Conservation (phyloP, 37 sponge, comb jelly and placozoan genomes). For the Bolinopsis microptera region DNA sequence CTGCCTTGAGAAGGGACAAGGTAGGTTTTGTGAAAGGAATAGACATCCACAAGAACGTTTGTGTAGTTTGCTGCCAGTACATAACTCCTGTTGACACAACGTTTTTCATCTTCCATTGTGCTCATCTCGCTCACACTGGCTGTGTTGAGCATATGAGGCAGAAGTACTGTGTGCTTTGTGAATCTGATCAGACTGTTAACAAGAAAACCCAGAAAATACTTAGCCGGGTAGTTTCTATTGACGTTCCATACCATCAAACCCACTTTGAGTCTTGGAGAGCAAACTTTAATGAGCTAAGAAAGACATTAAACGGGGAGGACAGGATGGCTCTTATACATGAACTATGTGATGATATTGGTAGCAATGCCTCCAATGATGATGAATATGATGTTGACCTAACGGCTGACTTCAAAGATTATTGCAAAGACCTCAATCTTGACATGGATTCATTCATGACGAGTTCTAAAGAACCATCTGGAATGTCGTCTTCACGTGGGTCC, state of each 20-base stretch:
- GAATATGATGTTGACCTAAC: constrained; percentile 36
- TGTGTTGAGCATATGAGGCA: constrained; percentile 51
- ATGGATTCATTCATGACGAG: constrained; percentile 21
- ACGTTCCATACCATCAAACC: background rate
- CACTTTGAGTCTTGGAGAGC: constrained; percentile 48
- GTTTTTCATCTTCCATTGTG: constrained; percentile 29
- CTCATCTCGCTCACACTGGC: constrained; percentile 41
- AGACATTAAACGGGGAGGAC: background rate
- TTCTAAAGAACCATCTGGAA: background rate
- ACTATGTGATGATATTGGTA: background rate
- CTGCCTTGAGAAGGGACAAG: constrained; percentile 22
- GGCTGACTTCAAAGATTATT: constrained; percentile 8
- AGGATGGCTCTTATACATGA: constrained; percentile 50
- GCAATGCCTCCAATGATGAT: background rate
- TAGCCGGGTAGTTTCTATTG: background rate
- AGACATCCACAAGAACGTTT: background rate
- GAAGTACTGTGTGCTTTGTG: constrained; percentile 60
- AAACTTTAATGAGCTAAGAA: background rate
- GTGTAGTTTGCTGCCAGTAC: constrained; percentile 57
- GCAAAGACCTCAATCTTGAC: background rate
- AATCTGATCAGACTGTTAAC: background rate
- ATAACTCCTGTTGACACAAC: background rate
- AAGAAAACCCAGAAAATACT: background rate
- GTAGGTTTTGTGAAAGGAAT: background rate
- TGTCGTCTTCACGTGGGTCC: background rate